These are phyloP conservation scores for Syngnathus scovelli DNA, from an alignment of 2,113 vertebrate genomes.

Conservation along the genomic window DNA sequence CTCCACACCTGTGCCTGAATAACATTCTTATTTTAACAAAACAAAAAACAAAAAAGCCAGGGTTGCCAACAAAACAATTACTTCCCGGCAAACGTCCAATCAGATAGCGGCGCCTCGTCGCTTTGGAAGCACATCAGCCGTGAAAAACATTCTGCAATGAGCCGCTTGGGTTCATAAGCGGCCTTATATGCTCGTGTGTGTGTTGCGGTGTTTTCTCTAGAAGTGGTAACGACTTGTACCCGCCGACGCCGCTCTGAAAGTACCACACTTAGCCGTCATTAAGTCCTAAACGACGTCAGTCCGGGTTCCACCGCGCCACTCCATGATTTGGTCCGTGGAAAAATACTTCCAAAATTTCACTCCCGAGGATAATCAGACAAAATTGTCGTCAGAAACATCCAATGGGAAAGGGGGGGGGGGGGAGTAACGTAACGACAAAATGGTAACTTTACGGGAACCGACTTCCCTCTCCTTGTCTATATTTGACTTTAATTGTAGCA, in stretches of 20 bases:
- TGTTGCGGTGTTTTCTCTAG: background rate
- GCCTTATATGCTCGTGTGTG: conserved; percentile 31
- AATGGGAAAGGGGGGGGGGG: background rate
- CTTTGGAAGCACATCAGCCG: conserved; percentile 58
- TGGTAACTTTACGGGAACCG: no score
- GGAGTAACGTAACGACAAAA: no score
- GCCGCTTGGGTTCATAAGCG: conserved; percentile 28
- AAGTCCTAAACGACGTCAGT: conserved; percentile 4
- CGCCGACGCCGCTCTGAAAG: conserved; percentile 1
- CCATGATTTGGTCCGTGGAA: background rate
- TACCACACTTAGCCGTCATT: background rate
- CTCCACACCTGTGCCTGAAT: background rate
- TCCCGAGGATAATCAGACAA: background rate
- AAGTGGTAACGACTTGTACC: conserved; percentile 1
- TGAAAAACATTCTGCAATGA: conserved; percentile 46
- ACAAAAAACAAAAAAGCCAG: background rate
- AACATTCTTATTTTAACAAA: background rate
- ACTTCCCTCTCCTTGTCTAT: background rate
- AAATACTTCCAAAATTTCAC: background rate
- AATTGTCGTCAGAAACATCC: background rate
- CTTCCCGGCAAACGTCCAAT: conserved; percentile 48
- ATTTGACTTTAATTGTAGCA: background rate
- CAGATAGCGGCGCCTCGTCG: conserved; percentile 45
- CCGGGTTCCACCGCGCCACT: background rate
- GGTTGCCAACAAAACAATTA: conserved; percentile 26